Conservation (phyloP, 2,113 vertebrate genomes). For the Ailurus styani region DNA sequence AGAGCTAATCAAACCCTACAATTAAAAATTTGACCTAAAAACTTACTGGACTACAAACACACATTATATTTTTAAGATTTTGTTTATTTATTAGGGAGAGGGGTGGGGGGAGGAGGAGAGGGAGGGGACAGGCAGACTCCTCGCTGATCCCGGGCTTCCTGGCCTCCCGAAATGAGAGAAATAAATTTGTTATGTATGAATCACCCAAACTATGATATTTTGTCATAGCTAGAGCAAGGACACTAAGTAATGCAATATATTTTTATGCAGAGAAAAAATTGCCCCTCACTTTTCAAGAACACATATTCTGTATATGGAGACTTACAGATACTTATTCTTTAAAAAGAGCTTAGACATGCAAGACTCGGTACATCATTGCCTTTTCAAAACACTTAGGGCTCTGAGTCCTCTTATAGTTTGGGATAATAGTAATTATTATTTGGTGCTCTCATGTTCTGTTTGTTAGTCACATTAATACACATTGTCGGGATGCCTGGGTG, state of each 20-base stretch:
- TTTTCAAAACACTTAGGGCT: neutral
- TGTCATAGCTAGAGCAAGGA: neutral
- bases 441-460: neutral
- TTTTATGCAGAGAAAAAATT: neutral
- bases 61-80: neutral
- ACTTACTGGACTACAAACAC: neutral
- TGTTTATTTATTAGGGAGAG: neutral
- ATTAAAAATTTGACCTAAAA: conserved; percentile 60
- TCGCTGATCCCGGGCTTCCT: neutral
- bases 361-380: neutral
- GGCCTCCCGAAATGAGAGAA: neutral
- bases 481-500: neutral
- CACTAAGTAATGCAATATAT: neutral
- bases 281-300: neutral
- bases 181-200: neutral
- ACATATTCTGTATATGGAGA: neutral
- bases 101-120: neutral
- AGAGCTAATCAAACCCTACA: neutral
- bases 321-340: neutral
- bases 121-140: neutral
- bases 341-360: neutral
- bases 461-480: neutral
- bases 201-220: neutral
- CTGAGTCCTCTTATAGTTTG: neutral
- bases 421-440: neutral